Evolutionary conservation across 2,797 vertebrate species (phyloP).

Genomic region (Acrocephalus scirpaceus): DNA sequence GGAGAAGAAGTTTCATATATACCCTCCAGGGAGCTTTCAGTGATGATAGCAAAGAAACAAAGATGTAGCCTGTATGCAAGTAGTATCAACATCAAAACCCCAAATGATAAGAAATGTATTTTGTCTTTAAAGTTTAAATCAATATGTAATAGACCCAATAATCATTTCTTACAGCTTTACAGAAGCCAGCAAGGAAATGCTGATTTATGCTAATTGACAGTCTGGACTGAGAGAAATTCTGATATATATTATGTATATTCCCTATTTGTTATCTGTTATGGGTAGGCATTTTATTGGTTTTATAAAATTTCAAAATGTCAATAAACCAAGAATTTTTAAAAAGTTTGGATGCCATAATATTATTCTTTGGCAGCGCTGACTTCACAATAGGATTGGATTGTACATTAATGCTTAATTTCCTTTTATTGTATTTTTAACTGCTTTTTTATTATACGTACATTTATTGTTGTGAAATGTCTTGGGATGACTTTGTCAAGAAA

Average conservation of each 20-base stretch:
- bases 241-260: neutral
- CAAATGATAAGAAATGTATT: neutral
- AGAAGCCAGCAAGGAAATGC: neutral
- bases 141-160: neutral
- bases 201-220: neutral
- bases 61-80: neutral
- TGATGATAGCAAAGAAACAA: neutral
- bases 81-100: neutral
- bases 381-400: slow-evolving; percentile 9
- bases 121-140: neutral
- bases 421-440: slow-evolving; percentile 56
- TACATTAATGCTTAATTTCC: slow-evolving; percentile 34
- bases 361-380: neutral
- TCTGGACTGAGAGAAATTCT: neutral
- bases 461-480: slow-evolving; percentile 35
- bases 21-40: neutral
- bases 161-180: neutral
- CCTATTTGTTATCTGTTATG: neutral
- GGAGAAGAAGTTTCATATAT: neutral
- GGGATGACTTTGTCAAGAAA: slow-evolving; percentile 42
- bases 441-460: slow-evolving; percentile 56
- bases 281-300: neutral
- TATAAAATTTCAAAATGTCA: slow-evolving; percentile 23
- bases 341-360: neutral
- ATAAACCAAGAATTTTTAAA: neutral